phyloP scores from a whole-genome alignment of 2,797 vertebrate genomes.

The Forpus xanthops region DNA sequence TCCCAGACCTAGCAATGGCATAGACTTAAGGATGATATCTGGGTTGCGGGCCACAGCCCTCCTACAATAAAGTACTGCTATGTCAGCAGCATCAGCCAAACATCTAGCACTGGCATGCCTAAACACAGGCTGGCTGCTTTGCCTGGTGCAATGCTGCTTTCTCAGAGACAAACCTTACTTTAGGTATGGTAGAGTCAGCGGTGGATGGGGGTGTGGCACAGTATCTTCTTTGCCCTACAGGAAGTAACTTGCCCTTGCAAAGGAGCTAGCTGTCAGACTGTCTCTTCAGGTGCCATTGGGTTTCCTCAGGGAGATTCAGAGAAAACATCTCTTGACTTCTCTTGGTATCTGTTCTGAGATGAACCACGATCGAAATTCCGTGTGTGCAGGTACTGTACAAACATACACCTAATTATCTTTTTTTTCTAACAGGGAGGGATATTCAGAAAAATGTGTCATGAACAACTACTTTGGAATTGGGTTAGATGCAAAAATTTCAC shows the following conservation, averaged over 20 bases:
- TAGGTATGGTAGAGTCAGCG: background rate
- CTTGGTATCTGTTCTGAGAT: background rate
- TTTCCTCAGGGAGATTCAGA: background rate
- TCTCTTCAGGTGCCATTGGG: background rate
- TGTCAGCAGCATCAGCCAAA: background rate
- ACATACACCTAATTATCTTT: background rate
- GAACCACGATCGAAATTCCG: background rate
- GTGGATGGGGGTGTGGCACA: background rate
- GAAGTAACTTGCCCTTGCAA: background rate
- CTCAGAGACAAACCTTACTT: background rate
- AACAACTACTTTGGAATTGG: slow-evolving; percentile 99
- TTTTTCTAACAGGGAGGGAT: slow-evolving; percentile 86
- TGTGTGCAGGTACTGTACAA: background rate
- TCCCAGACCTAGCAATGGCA: background rate
- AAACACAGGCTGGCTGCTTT: background rate
- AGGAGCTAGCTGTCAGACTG: background rate
- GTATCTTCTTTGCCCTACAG: background rate
- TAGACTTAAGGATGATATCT: background rate
- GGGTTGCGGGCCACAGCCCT: accelerated
- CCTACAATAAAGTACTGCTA: background rate
- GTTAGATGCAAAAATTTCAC: slow-evolving; percentile 96
- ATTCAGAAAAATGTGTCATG: slow-evolving; percentile 98
- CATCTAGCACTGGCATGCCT: background rate
- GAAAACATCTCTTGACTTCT: background rate
- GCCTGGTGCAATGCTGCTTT: background rate